Conservation (phyloP, 2,797 vertebrate genomes). For the Urocyon cinereoargenteus region DNA sequence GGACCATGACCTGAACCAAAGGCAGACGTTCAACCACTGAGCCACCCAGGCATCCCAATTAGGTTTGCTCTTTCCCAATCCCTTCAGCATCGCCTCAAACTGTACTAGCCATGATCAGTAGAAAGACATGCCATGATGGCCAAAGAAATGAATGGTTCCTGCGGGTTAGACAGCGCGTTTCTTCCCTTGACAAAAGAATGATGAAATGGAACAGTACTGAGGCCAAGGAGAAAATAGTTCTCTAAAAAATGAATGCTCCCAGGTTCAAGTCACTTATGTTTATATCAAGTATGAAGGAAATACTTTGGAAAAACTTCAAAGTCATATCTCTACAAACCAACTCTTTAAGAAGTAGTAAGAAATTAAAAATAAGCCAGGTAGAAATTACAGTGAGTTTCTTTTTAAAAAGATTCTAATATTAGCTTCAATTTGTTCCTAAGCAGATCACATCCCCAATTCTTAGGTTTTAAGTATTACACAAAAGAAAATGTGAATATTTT, state of each 20-base stretch:
- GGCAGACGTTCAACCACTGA: too few species aligned
- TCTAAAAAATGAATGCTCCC: neutral
- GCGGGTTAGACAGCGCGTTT: neutral
- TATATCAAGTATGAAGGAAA: constrained; percentile 33
- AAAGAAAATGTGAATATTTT: constrained; percentile 48
- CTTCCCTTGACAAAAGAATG: neutral
- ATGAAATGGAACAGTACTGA: constrained; percentile 4
- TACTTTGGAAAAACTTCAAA: constrained; percentile 13
- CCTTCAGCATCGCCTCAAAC: neutral
- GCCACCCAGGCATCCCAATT: neutral
- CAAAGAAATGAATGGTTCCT: neutral
- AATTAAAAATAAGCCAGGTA: neutral
- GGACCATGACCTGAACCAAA: too few species aligned
- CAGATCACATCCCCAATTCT: neutral
- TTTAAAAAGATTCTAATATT: constrained; percentile 3
- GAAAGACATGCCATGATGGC: neutral
- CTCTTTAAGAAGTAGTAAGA: neutral
- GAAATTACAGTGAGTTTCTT: neutral
- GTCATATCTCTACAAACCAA: neutral
- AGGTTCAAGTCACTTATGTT: neutral
- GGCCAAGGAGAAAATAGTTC: neutral
- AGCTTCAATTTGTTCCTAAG: constrained; percentile 22
- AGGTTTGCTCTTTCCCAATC: neutral
- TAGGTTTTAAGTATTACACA: neutral
- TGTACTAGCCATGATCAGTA: neutral